Evolutionary conservation across 2,113 vertebrate species (phyloP).

Genomic region (Plotosus lineatus): DNA sequence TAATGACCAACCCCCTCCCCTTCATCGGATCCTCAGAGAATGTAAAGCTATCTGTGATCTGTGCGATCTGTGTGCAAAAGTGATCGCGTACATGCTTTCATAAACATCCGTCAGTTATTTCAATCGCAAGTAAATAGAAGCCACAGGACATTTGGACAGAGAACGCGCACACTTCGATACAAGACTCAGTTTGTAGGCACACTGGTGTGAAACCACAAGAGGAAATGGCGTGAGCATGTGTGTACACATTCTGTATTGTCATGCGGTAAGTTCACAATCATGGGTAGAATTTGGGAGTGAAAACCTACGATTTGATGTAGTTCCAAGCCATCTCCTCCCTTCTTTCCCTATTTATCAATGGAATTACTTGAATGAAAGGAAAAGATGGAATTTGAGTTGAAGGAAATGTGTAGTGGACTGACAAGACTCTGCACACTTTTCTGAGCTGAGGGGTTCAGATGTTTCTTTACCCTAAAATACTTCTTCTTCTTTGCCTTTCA

Average conservation of each 20-base stretch:
- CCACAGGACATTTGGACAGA: constrained; percentile 12
- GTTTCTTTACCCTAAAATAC: too few species aligned
- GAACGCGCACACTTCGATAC: constrained; percentile 11
- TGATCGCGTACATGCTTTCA: background rate
- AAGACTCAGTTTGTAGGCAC: constrained; percentile 36
- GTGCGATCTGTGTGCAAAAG: background rate
- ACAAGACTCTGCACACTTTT: too few species aligned
- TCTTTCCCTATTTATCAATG: background rate
- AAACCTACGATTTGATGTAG: constrained; percentile 27
- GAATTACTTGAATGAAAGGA: background rate
- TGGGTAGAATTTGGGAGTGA: constrained; percentile 33
- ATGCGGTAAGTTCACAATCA: constrained; percentile 31
- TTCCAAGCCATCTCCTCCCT: constrained; percentile 1
- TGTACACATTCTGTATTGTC: constrained; percentile 42
- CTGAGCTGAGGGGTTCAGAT: too few species aligned
- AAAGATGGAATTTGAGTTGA: background rate
- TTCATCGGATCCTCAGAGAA: background rate
- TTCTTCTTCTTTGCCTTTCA: too few species aligned
- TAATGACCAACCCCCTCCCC: too few species aligned
- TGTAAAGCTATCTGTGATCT: background rate
- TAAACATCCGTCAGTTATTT: background rate
- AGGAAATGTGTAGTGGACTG: background rate
- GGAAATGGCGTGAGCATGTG: constrained; percentile 37
- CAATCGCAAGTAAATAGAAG: constrained; percentile 3
- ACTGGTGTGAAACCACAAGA: constrained; percentile 40